Conservation (phyloP, 1,140 invertebrate genomes). For the Tachypleus tridentatus region DNA sequence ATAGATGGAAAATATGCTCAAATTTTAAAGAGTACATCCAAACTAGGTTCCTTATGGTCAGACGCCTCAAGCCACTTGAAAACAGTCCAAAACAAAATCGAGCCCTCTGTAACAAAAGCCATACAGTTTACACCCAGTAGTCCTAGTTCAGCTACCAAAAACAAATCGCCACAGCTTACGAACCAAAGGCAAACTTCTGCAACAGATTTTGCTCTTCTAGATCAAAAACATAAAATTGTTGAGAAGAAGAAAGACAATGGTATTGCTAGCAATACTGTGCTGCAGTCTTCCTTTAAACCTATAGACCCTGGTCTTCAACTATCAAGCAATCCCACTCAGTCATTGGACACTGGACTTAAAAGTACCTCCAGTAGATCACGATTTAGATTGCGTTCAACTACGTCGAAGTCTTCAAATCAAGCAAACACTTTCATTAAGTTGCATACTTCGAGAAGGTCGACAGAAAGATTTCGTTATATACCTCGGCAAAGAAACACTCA, state of each 20-base stretch:
- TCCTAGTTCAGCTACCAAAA: too few relatives aligned
- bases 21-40: slow-evolving; percentile 56
- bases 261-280: slow-evolving; percentile 8
- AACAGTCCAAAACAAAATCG: background rate
- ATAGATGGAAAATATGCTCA: slow-evolving; percentile 72
- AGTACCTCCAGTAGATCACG: slow-evolving; percentile 49
- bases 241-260: slow-evolving; percentile 9
- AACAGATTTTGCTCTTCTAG: too few relatives aligned
- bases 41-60: slow-evolving; percentile 33
- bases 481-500: background rate
- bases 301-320: background rate
- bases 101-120: background rate
- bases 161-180: too few relatives aligned
- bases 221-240: too few relatives aligned
- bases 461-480: background rate
- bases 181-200: too few relatives aligned
- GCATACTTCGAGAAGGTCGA: background rate
- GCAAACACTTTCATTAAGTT: background rate
- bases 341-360: slow-evolving; percentile 48
- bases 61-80: background rate
- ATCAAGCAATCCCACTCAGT: slow-evolving; percentile 9
- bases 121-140: too few relatives aligned
- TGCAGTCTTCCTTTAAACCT: slow-evolving; percentile 15
- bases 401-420: slow-evolving; percentile 59
- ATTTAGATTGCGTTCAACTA: slow-evolving; percentile 78